phyloP scores from a whole-genome alignment of 2,888 invertebrate species.

The Iphiclides podalirius region DNA sequence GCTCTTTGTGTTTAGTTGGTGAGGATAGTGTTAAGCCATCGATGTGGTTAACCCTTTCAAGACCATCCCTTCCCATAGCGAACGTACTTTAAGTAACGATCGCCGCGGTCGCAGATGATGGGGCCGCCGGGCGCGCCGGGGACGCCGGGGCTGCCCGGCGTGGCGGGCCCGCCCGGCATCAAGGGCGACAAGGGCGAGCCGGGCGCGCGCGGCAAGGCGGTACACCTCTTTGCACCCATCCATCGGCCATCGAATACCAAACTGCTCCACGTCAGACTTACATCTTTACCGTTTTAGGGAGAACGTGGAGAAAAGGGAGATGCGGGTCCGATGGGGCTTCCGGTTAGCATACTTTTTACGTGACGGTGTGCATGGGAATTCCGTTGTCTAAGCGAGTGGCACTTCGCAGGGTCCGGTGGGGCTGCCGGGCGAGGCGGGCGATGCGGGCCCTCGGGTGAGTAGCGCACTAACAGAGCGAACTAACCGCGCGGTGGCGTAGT shows the following conservation, averaged over 20 bases:
- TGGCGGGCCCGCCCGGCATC: slow-evolving; percentile 92
- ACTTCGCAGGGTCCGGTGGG: slow-evolving; percentile 90
- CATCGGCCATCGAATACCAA: background rate
- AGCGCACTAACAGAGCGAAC: background rate
- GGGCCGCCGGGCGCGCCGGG: slow-evolving; percentile 89
- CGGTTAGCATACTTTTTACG: slow-evolving; percentile 87
- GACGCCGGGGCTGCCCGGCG: slow-evolving; percentile 84
- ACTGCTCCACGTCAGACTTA: background rate
- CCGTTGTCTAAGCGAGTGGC: background rate
- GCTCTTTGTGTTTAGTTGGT: no score
- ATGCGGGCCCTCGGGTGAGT: slow-evolving; percentile 57
- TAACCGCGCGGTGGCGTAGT: slow-evolving; percentile 8
- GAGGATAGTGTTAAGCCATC: no score
- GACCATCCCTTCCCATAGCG: no score
- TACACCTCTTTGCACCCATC: slow-evolving; percentile 73
- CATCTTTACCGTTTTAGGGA: slow-evolving; percentile 80
- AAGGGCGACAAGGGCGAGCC: slow-evolving; percentile 91
- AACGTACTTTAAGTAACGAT: no score
- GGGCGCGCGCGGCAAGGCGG: slow-evolving; percentile 90
- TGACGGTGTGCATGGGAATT: no score
- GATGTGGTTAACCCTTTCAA: no score
- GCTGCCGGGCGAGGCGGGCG: slow-evolving; percentile 89
- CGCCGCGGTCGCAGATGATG: slow-evolving; percentile 63
- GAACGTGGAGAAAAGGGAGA: slow-evolving; percentile 90
- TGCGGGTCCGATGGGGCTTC: slow-evolving; percentile 96